Evolutionary conservation across 2,888 invertebrate species (phyloP).

Genomic region (Eristalis intricaria): DNA sequence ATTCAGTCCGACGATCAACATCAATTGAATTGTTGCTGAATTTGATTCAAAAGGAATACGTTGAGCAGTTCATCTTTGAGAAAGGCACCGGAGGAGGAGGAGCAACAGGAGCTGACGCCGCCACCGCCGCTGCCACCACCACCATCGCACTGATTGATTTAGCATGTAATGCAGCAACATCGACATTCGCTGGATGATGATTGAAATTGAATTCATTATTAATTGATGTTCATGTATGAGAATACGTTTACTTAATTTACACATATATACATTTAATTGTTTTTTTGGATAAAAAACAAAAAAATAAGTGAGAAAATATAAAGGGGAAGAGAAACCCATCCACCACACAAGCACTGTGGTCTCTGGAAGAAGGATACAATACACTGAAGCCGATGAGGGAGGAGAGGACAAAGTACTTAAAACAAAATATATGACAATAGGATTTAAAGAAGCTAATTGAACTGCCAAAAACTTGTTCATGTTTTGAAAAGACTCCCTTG

Average conservation of each 20-base stretch:
- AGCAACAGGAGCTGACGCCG: slow-evolving; percentile 44
- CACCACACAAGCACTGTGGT: too few relatives aligned
- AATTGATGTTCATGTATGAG: background rate
- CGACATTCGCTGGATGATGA: slow-evolving; percentile 61
- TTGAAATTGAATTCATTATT: slow-evolving; percentile 13
- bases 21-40: slow-evolving; percentile 71
- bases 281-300: too few relatives aligned
- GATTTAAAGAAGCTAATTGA: slow-evolving; percentile 5
- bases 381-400: too few relatives aligned
- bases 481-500: background rate
- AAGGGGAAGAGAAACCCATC: background rate
- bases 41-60: slow-evolving; percentile 77
- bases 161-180: slow-evolving; percentile 25
- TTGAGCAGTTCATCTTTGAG: slow-evolving; percentile 78
- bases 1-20: slow-evolving; percentile 48
- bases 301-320: background rate
- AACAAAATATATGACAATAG: background rate
- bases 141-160: slow-evolving; percentile 21
- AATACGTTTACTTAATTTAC: background rate
- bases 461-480: slow-evolving; percentile 49
- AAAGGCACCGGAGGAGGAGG: slow-evolving; percentile 79
- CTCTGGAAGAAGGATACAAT: too few relatives aligned
- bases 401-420: background rate
- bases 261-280: background rate
- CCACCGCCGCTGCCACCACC: too few relatives aligned